Conservation (phyloP, 2,113 vertebrate genomes). For the Microcebus murinus region DNA sequence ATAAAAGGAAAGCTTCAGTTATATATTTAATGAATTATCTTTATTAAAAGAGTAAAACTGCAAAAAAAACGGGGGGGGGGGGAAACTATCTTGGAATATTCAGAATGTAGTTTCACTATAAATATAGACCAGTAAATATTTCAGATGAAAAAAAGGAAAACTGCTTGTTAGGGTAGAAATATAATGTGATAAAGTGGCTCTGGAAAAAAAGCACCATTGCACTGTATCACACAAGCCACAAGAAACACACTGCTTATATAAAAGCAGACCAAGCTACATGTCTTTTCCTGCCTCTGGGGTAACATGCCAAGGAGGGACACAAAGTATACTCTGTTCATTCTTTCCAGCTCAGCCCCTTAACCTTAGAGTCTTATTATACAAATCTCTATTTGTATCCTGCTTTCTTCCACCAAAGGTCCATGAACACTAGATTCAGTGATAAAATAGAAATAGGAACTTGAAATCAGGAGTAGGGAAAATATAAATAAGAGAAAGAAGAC, state of each 20-base stretch:
- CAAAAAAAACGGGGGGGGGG: not conserved
- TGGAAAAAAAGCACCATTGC: not conserved
- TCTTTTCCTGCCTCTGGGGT: constrained; percentile 4
- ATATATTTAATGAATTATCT: constrained; percentile 4
- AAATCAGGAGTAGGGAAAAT: not conserved
- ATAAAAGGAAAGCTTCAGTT: constrained; percentile 11
- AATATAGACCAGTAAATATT: constrained; percentile 62
- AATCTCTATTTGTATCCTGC: constrained; percentile 12
- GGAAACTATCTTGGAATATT: not conserved
- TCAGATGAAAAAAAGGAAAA: constrained; percentile 25
- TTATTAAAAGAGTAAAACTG: constrained; percentile 29
- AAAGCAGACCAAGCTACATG: not conserved
- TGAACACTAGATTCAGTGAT: not conserved
- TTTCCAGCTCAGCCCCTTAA: constrained; percentile 40
- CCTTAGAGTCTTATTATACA: constrained; percentile 24
- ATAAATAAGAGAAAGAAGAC: not conserved
- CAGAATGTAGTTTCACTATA: constrained; percentile 24
- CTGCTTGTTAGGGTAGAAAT: constrained; percentile 39
- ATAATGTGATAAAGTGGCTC: not conserved
- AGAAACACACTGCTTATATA: not conserved
- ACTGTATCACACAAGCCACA: not conserved
- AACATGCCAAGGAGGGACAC: not conserved
- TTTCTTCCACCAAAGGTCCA: not conserved
- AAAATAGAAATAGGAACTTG: constrained; percentile 37
- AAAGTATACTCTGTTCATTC: constrained; percentile 2